phyloP scores from a whole-genome alignment of 2,113 vertebrate genomes.

The Scomber japonicus region DNA sequence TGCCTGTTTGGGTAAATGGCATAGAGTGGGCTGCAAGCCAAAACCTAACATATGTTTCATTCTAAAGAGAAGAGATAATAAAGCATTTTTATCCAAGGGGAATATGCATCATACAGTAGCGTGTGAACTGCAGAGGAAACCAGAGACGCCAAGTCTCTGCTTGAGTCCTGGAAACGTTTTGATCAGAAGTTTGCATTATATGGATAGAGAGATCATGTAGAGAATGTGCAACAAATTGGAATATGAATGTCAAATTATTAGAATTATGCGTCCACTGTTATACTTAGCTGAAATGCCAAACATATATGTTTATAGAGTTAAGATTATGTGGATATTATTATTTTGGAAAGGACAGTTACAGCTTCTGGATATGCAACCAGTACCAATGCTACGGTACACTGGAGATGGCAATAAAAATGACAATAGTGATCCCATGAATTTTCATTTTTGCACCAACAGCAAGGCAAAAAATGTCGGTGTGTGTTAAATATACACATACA shows the following conservation, averaged over 20 bases:
- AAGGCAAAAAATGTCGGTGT: no score
- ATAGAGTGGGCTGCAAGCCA: conserved; percentile 10
- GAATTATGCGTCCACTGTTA: neutral
- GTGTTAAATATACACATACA: no score
- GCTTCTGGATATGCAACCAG: no score
- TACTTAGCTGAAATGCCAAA: no score
- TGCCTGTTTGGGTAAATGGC: neutral
- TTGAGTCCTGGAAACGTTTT: neutral
- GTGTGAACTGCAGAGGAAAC: conserved; percentile 11
- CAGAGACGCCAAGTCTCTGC: neutral
- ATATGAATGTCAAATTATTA: neutral
- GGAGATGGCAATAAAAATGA: no score
- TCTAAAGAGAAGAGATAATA: neutral
- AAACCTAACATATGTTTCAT: conserved; percentile 25
- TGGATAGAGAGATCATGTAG: neutral
- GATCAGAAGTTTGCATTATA: neutral
- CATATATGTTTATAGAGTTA: no score
- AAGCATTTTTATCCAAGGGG: neutral
- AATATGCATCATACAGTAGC: conserved; percentile 6
- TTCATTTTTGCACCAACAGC: no score
- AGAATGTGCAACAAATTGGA: neutral
- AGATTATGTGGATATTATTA: no score
- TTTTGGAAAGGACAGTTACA: no score
- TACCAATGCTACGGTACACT: no score
- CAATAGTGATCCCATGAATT: no score